These are phyloP conservation scores for Drepana falcataria DNA, from an alignment of 2,888 invertebrate species.

Conservation along the genomic window DNA sequence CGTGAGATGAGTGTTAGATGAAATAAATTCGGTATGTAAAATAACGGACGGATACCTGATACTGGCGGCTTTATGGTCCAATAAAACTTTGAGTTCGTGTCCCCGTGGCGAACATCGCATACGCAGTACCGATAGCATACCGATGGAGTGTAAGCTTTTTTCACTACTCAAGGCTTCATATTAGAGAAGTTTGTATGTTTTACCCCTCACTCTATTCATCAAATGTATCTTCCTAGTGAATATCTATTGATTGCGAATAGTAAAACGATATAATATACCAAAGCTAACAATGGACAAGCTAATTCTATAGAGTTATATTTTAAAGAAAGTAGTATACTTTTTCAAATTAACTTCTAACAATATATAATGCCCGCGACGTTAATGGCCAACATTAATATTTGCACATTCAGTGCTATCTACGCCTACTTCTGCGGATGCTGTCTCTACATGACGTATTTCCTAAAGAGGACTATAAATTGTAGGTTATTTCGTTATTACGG, in stretches of 20 bases:
- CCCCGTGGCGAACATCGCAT: conserved; percentile 40
- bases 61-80: conserved; percentile 58
- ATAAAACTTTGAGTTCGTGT: conserved; percentile 62
- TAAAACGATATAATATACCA: too few relatives aligned
- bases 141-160: conserved; percentile 9
- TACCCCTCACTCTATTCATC: too few relatives aligned
- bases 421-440: conserved; percentile 17
- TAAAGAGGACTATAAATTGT: conserved; percentile 69
- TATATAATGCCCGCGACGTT: neutral
- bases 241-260: too few relatives aligned
- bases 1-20: conserved; percentile 41
- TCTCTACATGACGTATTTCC: conserved; percentile 57
- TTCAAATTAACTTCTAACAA: too few relatives aligned
- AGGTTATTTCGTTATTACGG: conserved; percentile 70
- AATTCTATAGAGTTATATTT: too few relatives aligned
- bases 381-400: neutral
- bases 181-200: too few relatives aligned
- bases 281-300: too few relatives aligned
- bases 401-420: neutral
- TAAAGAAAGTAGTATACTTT: too few relatives aligned
- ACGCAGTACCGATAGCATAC: conserved; percentile 40
- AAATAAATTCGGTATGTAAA: conserved; percentile 53
- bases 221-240: too few relatives aligned
- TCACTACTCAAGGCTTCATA: neutral
- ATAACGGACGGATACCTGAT: conserved; percentile 52